Evolutionary conservation across 2,113 vertebrate genomes (phyloP).

Genomic region (Syrmaticus mikado): DNA sequence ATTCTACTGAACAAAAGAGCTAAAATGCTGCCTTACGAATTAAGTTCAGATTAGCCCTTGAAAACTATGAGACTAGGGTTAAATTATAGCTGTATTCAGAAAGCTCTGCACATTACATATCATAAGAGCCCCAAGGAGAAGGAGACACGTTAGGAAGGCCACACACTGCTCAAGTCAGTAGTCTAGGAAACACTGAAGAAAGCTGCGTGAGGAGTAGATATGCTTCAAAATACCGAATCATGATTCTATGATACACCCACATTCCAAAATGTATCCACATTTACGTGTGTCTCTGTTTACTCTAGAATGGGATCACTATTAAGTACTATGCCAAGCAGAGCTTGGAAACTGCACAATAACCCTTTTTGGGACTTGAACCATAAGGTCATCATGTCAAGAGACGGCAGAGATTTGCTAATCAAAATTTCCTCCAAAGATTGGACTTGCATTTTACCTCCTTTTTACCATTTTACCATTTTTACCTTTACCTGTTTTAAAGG

Average conservation of each 20-base stretch:
- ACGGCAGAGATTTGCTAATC: not conserved
- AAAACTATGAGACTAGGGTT: not conserved
- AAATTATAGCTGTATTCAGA: not conserved
- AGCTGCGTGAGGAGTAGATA: too few relatives aligned
- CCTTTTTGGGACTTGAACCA: not conserved
- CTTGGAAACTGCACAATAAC: not conserved
- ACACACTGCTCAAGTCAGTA: too few relatives aligned
- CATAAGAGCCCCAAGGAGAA: too few relatives aligned
- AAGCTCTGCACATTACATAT: not conserved
- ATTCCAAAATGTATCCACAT: not conserved
- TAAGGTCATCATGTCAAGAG: not conserved
- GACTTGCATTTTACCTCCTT: not conserved
- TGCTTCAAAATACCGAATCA: too few relatives aligned
- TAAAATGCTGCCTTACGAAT: not conserved
- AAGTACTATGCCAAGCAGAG: not conserved
- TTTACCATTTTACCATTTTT: too few relatives aligned
- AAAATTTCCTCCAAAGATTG: not conserved
- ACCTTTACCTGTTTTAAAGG: not conserved
- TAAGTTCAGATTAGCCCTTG: not conserved
- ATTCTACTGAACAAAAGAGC: not conserved
- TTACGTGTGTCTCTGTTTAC: not conserved
- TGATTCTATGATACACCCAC: too few relatives aligned
- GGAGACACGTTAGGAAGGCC: too few relatives aligned
- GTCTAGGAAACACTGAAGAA: too few relatives aligned
- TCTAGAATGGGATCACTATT: not conserved